phyloP scores from a whole-genome alignment of 2,888 invertebrate genomes.

The Drosophila longiperda region DNA sequence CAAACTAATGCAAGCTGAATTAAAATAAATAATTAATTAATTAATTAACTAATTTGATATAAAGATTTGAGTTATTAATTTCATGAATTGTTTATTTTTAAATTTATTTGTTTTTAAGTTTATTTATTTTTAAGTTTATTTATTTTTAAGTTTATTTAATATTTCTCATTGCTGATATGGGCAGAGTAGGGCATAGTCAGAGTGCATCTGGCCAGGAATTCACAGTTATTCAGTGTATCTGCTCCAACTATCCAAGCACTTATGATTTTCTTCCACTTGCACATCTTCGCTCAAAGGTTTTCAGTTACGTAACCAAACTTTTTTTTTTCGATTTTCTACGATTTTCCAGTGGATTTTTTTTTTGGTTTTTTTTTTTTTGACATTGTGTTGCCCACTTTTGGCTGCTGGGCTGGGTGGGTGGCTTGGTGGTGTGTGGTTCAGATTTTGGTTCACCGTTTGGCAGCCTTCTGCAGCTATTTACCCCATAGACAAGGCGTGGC shows the following conservation, averaged over 20 bases:
- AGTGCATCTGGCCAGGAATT: constrained; percentile 16
- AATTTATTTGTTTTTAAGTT: no score
- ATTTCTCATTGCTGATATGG: neutral
- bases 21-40: neutral
- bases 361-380: constrained; percentile 29
- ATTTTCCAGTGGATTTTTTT: constrained; percentile 34
- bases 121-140: no score
- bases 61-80: neutral
- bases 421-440: neutral
- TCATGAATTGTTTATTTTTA: no score
- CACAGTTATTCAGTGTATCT: neutral
- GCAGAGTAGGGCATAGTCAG: neutral
- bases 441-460: constrained; percentile 33
- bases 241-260: constrained; percentile 5
- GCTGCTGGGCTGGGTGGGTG: neutral
- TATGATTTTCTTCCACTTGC: constrained; percentile 1
- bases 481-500: constrained; percentile 25
- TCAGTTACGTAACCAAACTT: constrained; percentile 65
- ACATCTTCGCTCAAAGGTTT: constrained; percentile 8
- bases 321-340: constrained; percentile 62
- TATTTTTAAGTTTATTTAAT: no score
- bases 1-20: neutral
- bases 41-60: neutral
- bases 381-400: constrained; percentile 21
- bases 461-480: constrained; percentile 14